Conservation (phyloP, 2,113 vertebrate species). For the Sturnus vulgaris region DNA sequence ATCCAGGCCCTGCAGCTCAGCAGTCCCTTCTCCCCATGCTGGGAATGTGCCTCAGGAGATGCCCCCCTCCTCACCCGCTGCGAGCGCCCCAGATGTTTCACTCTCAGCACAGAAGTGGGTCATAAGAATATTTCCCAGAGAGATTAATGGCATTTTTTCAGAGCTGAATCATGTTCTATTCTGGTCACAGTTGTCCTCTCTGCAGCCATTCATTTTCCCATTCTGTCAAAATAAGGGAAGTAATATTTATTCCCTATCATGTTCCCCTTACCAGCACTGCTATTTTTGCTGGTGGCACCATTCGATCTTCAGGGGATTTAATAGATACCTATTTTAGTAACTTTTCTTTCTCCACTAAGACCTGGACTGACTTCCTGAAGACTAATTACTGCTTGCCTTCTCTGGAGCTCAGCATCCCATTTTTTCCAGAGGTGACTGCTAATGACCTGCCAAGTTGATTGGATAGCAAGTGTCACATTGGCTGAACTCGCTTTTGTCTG, state of each 20-base stretch:
- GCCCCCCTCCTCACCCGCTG: not conserved
- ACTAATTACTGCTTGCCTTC: constrained; percentile 30
- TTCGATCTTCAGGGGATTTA: constrained; percentile 29
- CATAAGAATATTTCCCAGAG: constrained; percentile 39
- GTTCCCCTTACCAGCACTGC: constrained; percentile 17
- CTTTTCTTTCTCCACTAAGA: constrained; percentile 31
- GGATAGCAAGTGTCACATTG: not conserved
- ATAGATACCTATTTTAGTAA: constrained; percentile 53
- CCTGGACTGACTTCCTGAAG: constrained; percentile 11
- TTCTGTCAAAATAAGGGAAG: constrained; percentile 57
- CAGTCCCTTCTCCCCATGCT: not conserved
- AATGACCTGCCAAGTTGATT: constrained; percentile 38
- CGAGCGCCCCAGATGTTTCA: constrained; percentile 5
- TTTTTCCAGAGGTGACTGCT: constrained; percentile 20
- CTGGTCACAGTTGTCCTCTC: constrained; percentile 46
- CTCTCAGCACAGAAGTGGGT: constrained; percentile 13
- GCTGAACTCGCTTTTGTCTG: not conserved
- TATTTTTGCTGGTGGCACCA: constrained; percentile 49
- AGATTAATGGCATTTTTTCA: constrained; percentile 52
- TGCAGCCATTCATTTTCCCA: constrained; percentile 56
- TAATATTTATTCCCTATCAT: constrained; percentile 52
- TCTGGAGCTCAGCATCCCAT: not conserved
- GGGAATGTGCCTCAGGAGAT: not conserved
- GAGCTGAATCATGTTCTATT: constrained; percentile 57
- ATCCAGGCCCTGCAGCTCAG: not conserved